Conservation (phyloP, 2,888 invertebrate genomes). For the Epinotia nisella region DNA sequence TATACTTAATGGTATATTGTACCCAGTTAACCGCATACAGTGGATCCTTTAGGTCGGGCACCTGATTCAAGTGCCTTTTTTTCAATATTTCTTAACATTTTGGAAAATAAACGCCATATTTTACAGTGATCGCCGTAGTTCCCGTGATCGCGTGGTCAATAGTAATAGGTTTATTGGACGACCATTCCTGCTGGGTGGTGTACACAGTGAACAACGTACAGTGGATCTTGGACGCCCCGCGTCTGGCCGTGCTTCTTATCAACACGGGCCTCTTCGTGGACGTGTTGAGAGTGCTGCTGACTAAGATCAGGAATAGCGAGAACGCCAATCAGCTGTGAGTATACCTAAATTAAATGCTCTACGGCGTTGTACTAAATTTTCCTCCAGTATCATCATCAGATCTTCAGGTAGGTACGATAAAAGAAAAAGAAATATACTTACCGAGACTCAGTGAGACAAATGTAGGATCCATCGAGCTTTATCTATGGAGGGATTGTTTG, state of each 20-base stretch:
- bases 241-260: constrained; percentile 82
- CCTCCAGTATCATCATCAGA: no score
- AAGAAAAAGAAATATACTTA: no score
- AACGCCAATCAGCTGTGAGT: constrained; percentile 79
- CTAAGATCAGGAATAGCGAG: constrained; percentile 85
- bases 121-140: constrained; percentile 72
- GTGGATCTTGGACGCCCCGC: constrained; percentile 86
- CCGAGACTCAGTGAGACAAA: no score
- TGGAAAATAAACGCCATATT: neutral
- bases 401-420: no score
- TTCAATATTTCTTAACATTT: neutral
- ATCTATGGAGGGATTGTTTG: no score
- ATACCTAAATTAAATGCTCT: constrained; percentile 5
- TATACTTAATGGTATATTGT: no score
- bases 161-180: constrained; percentile 76
- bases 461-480: no score
- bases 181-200: constrained; percentile 86
- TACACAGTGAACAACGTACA: constrained; percentile 82
- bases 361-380: no score
- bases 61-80: no score
- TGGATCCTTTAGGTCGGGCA: no score
- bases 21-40: no score
- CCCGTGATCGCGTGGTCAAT: constrained; percentile 85
- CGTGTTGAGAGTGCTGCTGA: constrained; percentile 86
- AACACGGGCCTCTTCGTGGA: constrained; percentile 86